phyloP scores from a whole-genome alignment of 92 coral and sea anemone species.

The Plumapathes pennacea region DNA sequence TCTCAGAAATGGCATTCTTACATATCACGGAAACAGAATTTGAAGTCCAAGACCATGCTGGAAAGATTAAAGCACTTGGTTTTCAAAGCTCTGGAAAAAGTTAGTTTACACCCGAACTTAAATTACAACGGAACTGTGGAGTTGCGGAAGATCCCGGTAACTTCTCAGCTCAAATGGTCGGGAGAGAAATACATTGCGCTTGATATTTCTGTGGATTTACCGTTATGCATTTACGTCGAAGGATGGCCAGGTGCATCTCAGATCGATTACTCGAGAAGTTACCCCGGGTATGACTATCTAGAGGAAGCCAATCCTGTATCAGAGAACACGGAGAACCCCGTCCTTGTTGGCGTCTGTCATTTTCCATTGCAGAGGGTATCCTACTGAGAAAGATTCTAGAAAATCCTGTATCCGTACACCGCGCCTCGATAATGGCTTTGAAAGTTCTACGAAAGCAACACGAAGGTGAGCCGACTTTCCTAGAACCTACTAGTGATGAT shows the following conservation, averaged over 20 bases:
- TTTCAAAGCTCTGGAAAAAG: conserved; percentile 19
- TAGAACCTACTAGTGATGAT: neutral
- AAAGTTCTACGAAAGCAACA: conserved; percentile 47
- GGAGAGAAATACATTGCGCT: conserved; percentile 19
- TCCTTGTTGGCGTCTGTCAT: conserved; percentile 59
- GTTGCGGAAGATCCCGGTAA: conserved; percentile 54
- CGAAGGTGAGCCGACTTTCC: too few species aligned
- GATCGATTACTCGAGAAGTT: conserved; percentile 26
- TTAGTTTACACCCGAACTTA: neutral
- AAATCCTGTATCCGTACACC: conserved; percentile 14
- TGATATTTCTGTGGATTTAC: conserved; percentile 33
- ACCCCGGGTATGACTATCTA: conserved; percentile 37
- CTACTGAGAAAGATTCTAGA: conserved; percentile 14
- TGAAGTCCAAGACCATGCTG: conserved; percentile 33
- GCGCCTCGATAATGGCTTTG: conserved; percentile 21
- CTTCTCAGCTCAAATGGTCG: conserved; percentile 32
- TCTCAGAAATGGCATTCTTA: too few species aligned
- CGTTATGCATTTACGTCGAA: conserved; percentile 33
- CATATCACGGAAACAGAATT: conserved; percentile 37
- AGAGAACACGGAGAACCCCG: conserved; percentile 45
- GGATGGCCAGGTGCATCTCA: conserved; percentile 58
- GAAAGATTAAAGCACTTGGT: conserved; percentile 16
- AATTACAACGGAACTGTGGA: too few species aligned
- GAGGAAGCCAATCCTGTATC: conserved; percentile 13
- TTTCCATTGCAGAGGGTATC: conserved; percentile 55